Evolutionary conservation across 2,113 vertebrate species (phyloP), one percentile per base, ranked within the genome.

Genomic region (Cyprinus carpio): DNA sequence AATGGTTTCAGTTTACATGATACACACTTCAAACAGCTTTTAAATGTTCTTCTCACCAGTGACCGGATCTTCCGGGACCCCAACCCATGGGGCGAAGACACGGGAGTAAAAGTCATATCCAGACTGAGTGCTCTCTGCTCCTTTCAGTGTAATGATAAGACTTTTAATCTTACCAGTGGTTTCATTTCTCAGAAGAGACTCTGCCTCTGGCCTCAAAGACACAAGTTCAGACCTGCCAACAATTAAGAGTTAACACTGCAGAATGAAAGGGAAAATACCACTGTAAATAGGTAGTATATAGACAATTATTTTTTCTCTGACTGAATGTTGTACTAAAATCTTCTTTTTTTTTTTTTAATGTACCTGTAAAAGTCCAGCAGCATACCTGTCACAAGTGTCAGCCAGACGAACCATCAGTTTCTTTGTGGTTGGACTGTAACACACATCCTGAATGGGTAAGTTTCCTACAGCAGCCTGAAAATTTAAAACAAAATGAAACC

Each of bases 81-180:
- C 97, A 8, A 92, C 23, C 97, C 97, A 99, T 0, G 97, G 97
- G 49, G 96, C 87, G 89, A 98, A 98, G 86, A 94, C 95, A 88
- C 97, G 95, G 82, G 97, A 98, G 92, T 96, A 97, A 91, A 99
- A 99, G 91, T 99, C 96, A 31, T 96, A 95, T 1, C 87, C 91
- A 8, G 87, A 87, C 79, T 95, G 92, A 84, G 89, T 88, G 13
- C 84, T 89, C 37, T 93, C 86, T 74, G 93, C 91, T 85, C 96
- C 97, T 93, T 92, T 96, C 8, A 97, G 87, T 20, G 97, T 99
- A 85, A 98, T 23, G 49, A 98, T 94, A 4, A 99, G 43, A 20
- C 96, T 95, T 89, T 90, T 95, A 56, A 98, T 91, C 85, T 90
- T 95, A 40, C 95, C 96, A 0, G 91, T 94, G 43, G 60, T 94